These are phyloP conservation scores for Microplitis manilae DNA, from an alignment of 2,888 invertebrate species.

Conservation along the genomic window DNA sequence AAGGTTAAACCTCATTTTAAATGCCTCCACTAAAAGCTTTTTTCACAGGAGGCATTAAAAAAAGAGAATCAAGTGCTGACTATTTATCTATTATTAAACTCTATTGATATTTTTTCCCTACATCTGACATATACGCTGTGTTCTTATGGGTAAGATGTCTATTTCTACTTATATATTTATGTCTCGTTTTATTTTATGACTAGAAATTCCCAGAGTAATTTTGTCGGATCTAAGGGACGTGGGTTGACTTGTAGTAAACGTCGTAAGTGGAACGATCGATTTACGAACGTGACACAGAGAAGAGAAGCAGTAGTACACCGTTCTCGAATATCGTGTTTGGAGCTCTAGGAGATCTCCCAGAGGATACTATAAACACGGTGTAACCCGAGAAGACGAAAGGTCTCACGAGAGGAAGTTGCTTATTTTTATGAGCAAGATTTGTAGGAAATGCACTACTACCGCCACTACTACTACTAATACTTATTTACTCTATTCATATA, in stretches of 20 bases:
- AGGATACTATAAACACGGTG: conserved; percentile 26
- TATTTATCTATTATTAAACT: no score
- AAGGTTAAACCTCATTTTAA: no score
- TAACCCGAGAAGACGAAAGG: conserved; percentile 22
- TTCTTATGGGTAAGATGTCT: neutral
- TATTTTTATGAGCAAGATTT: conserved; percentile 11
- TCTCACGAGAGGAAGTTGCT: conserved; percentile 6
- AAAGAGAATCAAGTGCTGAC: no score
- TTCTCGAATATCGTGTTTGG: conserved; percentile 20
- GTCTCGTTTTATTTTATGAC: conserved; percentile 17
- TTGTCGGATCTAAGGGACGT: conserved; percentile 14
- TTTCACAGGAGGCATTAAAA: no score
- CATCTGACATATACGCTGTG: no score
- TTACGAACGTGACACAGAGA: conserved; percentile 16
- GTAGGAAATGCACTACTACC: neutral
- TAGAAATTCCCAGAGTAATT: conserved; percentile 11
- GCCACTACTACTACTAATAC: neutral
- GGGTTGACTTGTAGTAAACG: conserved; percentile 17
- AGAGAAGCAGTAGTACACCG: neutral
- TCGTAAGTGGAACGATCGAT: conserved; percentile 21
- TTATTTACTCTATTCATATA: conserved; percentile 12
- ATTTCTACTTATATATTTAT: conserved; percentile 4
- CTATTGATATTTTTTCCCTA: no score
- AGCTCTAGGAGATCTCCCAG: conserved; percentile 16
- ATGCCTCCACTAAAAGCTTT: no score